Percentiles rank a stretch among this genome's conserved stretches.
Evolutionary conservation across 2,113 vertebrate species (phyloP).

Genomic region (Tricholaema leucomelas): DNA sequence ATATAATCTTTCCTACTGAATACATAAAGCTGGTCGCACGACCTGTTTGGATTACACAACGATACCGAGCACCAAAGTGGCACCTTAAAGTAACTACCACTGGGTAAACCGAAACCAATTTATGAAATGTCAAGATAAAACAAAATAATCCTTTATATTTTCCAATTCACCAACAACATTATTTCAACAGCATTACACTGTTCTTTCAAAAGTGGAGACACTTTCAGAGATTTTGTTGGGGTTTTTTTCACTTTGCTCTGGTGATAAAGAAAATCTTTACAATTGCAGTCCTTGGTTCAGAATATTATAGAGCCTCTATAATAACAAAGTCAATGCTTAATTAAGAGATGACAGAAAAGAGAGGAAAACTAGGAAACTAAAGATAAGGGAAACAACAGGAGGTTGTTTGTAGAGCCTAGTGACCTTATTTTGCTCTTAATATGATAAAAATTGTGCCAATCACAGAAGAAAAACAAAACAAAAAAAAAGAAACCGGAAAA

Average conservation of each 20-base stretch:
- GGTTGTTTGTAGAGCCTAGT: conserved; percentile 38
- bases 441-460: conserved; percentile 49
- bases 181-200: not conserved
- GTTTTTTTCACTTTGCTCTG: conserved; percentile 38
- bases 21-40: not conserved
- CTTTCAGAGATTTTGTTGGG: not conserved
- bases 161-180: not conserved
- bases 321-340: conserved; percentile 68
- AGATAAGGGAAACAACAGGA: conserved; percentile 50
- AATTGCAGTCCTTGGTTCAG: conserved; percentile 46
- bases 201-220: conserved; percentile 21
- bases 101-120: not conserved
- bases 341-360: conserved; percentile 40
- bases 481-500: not conserved
- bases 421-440: conserved; percentile 64
- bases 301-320: conserved; percentile 64
- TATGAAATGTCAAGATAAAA: not conserved
- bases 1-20: not conserved
- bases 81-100: not conserved
- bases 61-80: not conserved
- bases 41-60: not conserved
- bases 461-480: not conserved
- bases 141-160: not conserved
- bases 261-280: conserved; percentile 56
- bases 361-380: conserved; percentile 30